Conservation (phyloP, 2,888 invertebrate species). For the Scaeva pyrastri region DNA sequence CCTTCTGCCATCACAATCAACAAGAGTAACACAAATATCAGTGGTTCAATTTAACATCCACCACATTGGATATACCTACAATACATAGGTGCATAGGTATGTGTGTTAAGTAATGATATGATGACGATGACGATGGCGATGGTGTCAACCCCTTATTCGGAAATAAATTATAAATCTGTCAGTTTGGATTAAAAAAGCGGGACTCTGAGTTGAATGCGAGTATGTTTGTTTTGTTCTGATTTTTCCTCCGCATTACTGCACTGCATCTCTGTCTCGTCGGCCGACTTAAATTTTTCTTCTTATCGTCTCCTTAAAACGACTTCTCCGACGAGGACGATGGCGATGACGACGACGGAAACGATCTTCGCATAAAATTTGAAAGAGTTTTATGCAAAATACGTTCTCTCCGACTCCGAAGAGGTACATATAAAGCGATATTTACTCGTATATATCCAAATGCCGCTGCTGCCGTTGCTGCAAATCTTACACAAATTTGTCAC, state of each 20-base stretch:
- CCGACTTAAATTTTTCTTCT: constrained; percentile 63
- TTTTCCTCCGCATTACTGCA: constrained; percentile 33
- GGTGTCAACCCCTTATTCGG: constrained; percentile 74
- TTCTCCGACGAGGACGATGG: not conserved
- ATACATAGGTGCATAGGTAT: not conserved
- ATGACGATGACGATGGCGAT: not conserved
- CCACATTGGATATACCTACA: too few species aligned
- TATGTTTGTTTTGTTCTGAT: constrained; percentile 75
- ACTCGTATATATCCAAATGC: not conserved
- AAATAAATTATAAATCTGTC: constrained; percentile 77
- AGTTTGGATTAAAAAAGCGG: constrained; percentile 77
- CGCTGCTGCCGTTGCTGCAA: not conserved
- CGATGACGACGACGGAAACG: not conserved
- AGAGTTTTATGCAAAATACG: constrained; percentile 65
- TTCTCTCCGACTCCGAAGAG: constrained; percentile 51
- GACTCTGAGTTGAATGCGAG: constrained; percentile 40
- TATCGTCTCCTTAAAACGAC: not conserved
- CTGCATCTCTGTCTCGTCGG: not conserved
- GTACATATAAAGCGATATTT: constrained; percentile 11
- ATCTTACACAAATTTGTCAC: constrained; percentile 70
- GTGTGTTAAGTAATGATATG: not conserved
- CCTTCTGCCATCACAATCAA: not conserved
- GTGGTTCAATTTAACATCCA: not conserved
- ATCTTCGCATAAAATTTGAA: constrained; percentile 38
- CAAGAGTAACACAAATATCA: not conserved